These are phyloP conservation scores for Mus spretus DNA, from an alignment of 2,797 vertebrate genomes.

Conservation along the genomic window DNA sequence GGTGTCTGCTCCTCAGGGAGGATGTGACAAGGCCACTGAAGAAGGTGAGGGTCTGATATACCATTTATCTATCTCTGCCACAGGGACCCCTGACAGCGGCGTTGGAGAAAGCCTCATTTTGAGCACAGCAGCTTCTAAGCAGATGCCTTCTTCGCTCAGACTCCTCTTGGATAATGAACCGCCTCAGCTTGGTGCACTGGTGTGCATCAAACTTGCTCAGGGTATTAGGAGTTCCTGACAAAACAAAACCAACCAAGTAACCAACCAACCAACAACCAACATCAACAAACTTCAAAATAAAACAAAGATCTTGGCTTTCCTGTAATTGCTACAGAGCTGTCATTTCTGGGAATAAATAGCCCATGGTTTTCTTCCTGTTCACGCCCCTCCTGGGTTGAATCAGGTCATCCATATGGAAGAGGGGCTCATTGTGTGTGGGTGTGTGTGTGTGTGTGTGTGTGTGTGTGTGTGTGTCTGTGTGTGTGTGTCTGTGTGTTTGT, in stretches of 20 bases:
- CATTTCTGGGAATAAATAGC: conserved; percentile 62
- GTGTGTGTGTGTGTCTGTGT: too few relatives aligned
- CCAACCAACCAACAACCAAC: background rate
- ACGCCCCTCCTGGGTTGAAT: background rate
- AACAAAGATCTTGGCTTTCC: conserved; percentile 60
- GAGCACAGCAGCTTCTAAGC: background rate
- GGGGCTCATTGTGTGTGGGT: background rate
- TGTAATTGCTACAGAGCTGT: conserved; percentile 67
- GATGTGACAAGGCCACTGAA: conserved; percentile 58
- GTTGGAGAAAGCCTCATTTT: background rate
- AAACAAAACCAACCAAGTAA: background rate
- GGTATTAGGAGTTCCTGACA: conserved; percentile 34
- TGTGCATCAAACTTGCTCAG: background rate
- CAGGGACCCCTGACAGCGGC: background rate
- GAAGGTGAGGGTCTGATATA: background rate
- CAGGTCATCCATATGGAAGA: conserved; percentile 24
- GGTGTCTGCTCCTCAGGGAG: background rate
- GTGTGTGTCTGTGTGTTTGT: too few relatives aligned
- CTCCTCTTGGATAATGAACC: conserved; percentile 31
- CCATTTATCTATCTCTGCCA: conserved; percentile 22
- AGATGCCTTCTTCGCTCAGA: background rate
- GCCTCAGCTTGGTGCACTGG: background rate
- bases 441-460: too few relatives aligned
- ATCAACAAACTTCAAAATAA: background rate
- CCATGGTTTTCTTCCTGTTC: background rate